A percentile compares a stretch with the other conserved stretches of the same genome.
phyloP scores from a whole-genome alignment of 2,797 vertebrate species.

The Pseudocheirus occidentalis region DNA sequence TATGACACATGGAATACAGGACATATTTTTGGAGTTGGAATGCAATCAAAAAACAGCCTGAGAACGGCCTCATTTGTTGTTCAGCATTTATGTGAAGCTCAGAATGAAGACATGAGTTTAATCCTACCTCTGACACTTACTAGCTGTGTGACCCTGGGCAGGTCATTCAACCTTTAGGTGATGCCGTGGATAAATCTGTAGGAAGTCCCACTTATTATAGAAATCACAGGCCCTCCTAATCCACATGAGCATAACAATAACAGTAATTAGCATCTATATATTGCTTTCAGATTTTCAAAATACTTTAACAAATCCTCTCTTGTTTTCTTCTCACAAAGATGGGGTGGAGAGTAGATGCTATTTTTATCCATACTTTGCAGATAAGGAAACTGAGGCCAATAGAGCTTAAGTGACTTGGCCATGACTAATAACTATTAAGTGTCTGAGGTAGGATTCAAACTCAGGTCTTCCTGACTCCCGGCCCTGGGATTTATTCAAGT shows the following conservation, averaged over 20 bases:
- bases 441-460: background rate
- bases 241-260: background rate
- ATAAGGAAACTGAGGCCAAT: background rate
- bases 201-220: background rate
- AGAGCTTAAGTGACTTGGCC: background rate
- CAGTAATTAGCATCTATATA: background rate
- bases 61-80: background rate
- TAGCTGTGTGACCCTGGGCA: no score
- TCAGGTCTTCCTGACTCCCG: no score
- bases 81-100: background rate
- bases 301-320: background rate
- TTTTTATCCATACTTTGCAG: background rate
- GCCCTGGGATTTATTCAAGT: background rate
- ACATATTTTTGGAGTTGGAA: no score
- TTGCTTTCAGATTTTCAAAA: background rate
- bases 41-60: background rate
- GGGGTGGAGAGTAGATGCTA: no score
- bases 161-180: background rate
- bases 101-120: background rate
- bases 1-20: no score
- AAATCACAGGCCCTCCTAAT: background rate
- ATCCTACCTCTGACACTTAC: background rate
- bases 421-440: background rate
- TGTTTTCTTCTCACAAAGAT: background rate
- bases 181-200: background rate